Evolutionary conservation across 2,797 vertebrate genomes (phyloP).

Genomic region (Pseudopleuronectes americanus): DNA sequence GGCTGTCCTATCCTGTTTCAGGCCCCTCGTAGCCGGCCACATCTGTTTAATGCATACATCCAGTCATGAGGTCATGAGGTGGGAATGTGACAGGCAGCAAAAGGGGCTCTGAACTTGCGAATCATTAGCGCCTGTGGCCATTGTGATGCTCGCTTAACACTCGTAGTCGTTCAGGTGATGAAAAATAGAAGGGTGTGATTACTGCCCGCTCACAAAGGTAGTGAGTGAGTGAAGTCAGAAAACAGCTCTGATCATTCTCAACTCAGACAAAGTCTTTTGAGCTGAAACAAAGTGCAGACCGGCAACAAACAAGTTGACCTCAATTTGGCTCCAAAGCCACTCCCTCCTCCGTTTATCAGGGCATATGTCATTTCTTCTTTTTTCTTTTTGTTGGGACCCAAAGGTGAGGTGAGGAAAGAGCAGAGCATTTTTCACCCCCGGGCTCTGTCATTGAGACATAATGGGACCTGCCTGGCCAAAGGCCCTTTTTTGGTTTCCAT

Average conservation of each 20-base stretch:
- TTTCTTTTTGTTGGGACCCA: slow-evolving; percentile 51
- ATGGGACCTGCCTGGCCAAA: slow-evolving; percentile 75
- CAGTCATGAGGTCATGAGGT: slow-evolving; percentile 77
- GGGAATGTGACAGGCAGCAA: slow-evolving; percentile 78
- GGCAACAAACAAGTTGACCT: slow-evolving; percentile 53
- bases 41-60: slow-evolving; percentile 83
- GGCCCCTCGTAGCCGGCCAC: slow-evolving; percentile 75
- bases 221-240: slow-evolving; percentile 3
- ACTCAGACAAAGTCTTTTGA: slow-evolving; percentile 23
- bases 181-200: slow-evolving; percentile 13
- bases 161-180: not conserved
- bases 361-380: slow-evolving; percentile 56
- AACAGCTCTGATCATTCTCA: slow-evolving; percentile 18
- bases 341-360: slow-evolving; percentile 45
- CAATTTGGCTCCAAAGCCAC: slow-evolving; percentile 54
- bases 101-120: slow-evolving; percentile 61
- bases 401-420: slow-evolving; percentile 67
- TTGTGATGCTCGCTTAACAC: slow-evolving; percentile 43
- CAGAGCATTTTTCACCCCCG: slow-evolving; percentile 60
- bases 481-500: slow-evolving; percentile 78
- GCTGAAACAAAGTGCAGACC: slow-evolving; percentile 36
- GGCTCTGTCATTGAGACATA: slow-evolving; percentile 74
- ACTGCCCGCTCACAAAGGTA: slow-evolving; percentile 6
- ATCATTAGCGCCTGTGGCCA: slow-evolving; percentile 54
- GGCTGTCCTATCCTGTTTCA: slow-evolving; percentile 81